Evolutionary conservation across 1,140 invertebrate species (phyloP).

Genomic region (Drosophila kikkawai): DNA sequence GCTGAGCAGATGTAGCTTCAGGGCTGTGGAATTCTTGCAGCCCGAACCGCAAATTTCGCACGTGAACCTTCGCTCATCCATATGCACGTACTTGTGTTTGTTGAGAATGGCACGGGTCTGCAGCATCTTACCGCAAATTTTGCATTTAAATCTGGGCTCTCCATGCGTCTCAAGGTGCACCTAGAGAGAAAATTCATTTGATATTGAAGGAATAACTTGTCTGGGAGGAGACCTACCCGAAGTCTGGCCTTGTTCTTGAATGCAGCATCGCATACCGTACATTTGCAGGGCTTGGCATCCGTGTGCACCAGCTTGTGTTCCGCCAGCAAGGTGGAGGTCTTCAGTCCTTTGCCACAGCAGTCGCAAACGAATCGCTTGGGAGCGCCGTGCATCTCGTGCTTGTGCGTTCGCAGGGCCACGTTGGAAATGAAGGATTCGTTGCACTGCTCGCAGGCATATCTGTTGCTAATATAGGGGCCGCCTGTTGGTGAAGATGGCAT

Average conservation of each 20-base stretch:
- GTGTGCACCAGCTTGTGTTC: constrained; percentile 86
- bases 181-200: constrained; percentile 7
- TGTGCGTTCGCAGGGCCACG: constrained; percentile 71
- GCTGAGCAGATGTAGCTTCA: constrained; percentile 85
- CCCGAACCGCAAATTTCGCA: constrained; percentile 78
- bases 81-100: constrained; percentile 86
- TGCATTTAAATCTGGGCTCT: constrained; percentile 84
- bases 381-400: constrained; percentile 84
- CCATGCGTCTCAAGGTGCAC: constrained; percentile 82
- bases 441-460: constrained; percentile 69
- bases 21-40: constrained; percentile 79
- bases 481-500: not conserved
- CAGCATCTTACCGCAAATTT: constrained; percentile 85
- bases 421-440: constrained; percentile 68
- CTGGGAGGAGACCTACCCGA: constrained; percentile 15
- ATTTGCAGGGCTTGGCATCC: constrained; percentile 57
- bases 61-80: constrained; percentile 82
- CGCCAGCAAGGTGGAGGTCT: constrained; percentile 84
- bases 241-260: constrained; percentile 63
- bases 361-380: constrained; percentile 85
- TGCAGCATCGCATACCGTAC: constrained; percentile 47
- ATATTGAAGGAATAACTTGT: not conserved
- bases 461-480: not conserved
- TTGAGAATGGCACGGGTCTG: constrained; percentile 85
- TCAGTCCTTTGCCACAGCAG: constrained; percentile 85